Conservation (phyloP, 2,113 vertebrate genomes). For the Mixornis gularis region DNA sequence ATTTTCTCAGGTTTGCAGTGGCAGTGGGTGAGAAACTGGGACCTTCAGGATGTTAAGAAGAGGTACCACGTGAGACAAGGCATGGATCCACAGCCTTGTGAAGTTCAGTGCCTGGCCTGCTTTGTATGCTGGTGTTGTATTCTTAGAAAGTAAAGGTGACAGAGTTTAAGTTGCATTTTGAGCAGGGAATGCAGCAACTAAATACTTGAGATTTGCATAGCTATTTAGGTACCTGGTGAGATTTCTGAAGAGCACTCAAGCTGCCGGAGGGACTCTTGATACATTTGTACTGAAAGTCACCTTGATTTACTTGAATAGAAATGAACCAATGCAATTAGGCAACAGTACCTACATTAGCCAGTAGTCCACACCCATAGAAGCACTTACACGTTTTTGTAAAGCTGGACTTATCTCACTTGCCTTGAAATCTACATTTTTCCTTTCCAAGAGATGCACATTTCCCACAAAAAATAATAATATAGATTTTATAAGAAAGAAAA, state of each 20-base stretch:
- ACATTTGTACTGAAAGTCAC: not conserved
- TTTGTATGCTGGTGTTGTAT: slow-evolving; percentile 2
- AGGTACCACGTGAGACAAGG: not conserved
- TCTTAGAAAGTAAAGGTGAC: slow-evolving; percentile 18
- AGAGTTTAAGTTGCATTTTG: slow-evolving; percentile 21
- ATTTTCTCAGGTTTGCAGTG: not conserved
- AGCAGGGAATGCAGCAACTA: not conserved
- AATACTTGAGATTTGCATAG: slow-evolving; percentile 41
- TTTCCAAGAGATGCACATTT: not conserved
- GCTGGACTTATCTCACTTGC: not conserved
- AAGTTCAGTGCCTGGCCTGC: not conserved
- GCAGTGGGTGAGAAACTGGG: not conserved
- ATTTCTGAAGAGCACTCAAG: slow-evolving; percentile 30
- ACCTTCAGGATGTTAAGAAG: not conserved
- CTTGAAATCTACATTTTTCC: not conserved
- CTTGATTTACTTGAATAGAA: slow-evolving; percentile 24
- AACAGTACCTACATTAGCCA: not conserved
- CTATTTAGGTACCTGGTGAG: slow-evolving; percentile 35
- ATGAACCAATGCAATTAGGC: not conserved
- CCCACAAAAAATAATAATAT: not conserved
- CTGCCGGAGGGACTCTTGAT: not conserved
- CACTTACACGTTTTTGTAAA: not conserved
- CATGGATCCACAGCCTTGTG: not conserved
- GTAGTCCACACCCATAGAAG: not conserved
- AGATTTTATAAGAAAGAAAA: not conserved